phyloP scores from a whole-genome alignment of 2,113 vertebrate genomes.

The Tricholaema leucomelas region DNA sequence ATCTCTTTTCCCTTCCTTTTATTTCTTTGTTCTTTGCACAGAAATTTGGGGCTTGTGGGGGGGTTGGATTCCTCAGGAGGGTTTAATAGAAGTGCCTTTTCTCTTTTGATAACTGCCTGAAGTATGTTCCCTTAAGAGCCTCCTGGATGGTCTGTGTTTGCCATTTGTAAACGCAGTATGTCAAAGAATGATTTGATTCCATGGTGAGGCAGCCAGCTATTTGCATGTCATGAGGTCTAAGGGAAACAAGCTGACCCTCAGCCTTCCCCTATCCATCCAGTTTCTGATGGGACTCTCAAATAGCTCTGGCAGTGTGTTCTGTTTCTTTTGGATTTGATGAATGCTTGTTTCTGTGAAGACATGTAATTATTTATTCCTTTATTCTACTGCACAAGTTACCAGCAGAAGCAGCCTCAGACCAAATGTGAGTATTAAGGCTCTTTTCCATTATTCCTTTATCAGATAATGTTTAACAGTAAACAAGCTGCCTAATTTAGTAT shows the following conservation, averaged over 20 bases:
- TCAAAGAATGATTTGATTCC: conserved; percentile 58
- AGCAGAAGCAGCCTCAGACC: conserved; percentile 48
- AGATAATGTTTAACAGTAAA: neutral
- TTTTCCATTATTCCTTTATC: neutral
- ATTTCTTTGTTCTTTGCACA: neutral
- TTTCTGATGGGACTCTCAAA: conserved; percentile 56
- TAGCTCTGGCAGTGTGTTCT: conserved; percentile 23
- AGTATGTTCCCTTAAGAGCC: conserved; percentile 60
- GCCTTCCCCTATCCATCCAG: conserved; percentile 52
- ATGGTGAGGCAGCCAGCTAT: conserved; percentile 61
- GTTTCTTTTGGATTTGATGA: conserved; percentile 59
- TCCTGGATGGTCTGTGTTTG: conserved; percentile 42
- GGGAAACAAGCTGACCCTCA: conserved; percentile 66
- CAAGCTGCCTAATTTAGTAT: neutral
- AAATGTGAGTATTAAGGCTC: conserved; percentile 68
- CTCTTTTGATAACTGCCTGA: neutral
- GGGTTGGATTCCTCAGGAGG: neutral
- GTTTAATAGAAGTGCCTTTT: neutral
- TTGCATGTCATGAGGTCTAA: conserved; percentile 58
- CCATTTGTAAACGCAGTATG: conserved; percentile 48
- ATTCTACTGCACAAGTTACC: conserved; percentile 34
- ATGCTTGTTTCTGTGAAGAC: conserved; percentile 40
- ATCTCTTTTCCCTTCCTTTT: too few relatives aligned
- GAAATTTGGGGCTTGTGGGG: neutral
- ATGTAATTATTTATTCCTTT: conserved; percentile 14